Base-by-base conservation (phyloP, 2,113 vertebrate species). In the Chloropsis cyanopogon region DNA sequence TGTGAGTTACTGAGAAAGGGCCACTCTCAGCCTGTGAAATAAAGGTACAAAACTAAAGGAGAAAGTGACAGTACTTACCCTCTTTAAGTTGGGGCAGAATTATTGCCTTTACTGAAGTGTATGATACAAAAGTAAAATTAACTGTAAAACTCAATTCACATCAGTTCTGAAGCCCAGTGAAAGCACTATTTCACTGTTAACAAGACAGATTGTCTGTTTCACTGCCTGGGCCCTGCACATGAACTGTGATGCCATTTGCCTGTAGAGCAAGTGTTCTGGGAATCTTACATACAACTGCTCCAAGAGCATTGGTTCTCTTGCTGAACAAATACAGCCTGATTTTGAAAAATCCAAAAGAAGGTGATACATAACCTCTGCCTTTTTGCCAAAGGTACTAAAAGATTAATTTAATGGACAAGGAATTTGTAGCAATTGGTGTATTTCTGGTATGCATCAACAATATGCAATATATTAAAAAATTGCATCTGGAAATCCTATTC, bases 341-440 rank as follows among this genome's bases (percentile, higher is more conserved):
- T 59, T 13, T 46, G 41, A 92, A 84, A 86, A 82, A 88, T 80
- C 60, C 56, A 60, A 82, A 95, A 82, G 60, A 85, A 89, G 47
- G 17, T 82, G 10, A 66, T 86, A 80, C 35, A 70, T 69, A 95
- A 71, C 18, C 39, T 59, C 7, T 86, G 29, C 31, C 50, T 69
- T 88, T 96, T 93, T 78, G 86, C 52, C 64, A 90, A 79, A 33
- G 39, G 41, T 76, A 82, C 68, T n/a, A 91, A 37, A 75, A 73
- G 35, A 54, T 64, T 42, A 49, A 75, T 84, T 84, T 39, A 31
- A 81, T 80, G 85, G 82, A 69, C 49, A 61, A 90, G 69, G 12
- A 53, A 79, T 87, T 78, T 52, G 37, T 92, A 91, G 68, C 47
- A 81, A 78, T 79, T 10, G 3, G 5, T 60, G 42, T 28, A 53